A percentile compares a stretch with the other conserved stretches of the same genome.
Conservation (phyloP, 2,113 vertebrate species). For the Phasianus colchicus region DNA sequence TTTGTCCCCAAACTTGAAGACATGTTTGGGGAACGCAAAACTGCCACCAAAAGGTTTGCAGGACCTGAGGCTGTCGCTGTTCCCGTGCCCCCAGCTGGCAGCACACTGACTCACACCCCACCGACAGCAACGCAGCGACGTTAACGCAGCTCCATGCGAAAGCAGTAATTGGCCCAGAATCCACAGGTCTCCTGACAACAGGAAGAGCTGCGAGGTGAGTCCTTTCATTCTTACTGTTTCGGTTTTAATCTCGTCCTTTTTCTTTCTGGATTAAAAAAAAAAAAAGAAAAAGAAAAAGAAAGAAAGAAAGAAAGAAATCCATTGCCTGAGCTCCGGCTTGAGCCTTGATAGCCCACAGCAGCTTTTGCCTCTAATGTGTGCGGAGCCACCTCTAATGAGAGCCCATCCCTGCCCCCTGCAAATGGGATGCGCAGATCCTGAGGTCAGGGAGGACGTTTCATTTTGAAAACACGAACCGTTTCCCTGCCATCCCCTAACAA, state of each 20-base stretch:
- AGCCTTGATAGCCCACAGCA: background rate
- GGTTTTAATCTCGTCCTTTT: conserved; percentile 20
- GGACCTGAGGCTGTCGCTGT: accelerated
- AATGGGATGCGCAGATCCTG: background rate
- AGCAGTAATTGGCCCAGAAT: background rate
- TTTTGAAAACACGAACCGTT: background rate
- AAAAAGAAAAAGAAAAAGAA: background rate
- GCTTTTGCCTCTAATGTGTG: background rate
- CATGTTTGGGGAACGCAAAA: background rate
- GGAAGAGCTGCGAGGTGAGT: background rate
- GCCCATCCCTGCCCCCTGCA: background rate
- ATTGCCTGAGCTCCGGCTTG: background rate
- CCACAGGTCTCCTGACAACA: background rate
- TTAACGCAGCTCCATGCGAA: background rate
- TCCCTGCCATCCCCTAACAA: conserved; percentile 36
- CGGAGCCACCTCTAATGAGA: conserved; percentile 4
- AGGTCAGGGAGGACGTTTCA: background rate
- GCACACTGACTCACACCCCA: background rate
- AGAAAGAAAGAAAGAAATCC: background rate
- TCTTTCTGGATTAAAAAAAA: background rate
- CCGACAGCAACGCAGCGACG: background rate
- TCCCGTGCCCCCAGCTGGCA: background rate
- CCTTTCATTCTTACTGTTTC: background rate
- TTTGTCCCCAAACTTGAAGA: background rate
- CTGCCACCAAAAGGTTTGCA: background rate